Evolutionary conservation across 2,113 vertebrate species (phyloP).

Genomic region (Passer montanus): DNA sequence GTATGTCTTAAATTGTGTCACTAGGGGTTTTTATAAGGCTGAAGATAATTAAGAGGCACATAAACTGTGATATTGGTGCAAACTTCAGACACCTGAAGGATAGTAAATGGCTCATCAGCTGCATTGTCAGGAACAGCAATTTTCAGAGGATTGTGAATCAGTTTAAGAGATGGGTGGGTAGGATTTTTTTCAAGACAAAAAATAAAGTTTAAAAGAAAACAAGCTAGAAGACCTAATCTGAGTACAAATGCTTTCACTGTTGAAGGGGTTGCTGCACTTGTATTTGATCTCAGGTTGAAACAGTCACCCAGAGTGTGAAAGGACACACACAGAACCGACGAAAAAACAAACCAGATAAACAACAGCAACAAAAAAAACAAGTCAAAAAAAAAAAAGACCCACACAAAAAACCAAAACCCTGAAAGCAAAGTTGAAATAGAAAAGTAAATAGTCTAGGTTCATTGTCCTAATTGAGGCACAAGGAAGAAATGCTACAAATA

Average conservation of each 20-base stretch:
- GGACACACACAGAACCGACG: not conserved
- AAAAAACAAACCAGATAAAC: not conserved
- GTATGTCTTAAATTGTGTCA: not conserved
- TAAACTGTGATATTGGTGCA: not conserved
- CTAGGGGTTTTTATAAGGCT: not conserved
- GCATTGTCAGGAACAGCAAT: not conserved
- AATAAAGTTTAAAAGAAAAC: not conserved
- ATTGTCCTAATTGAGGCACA: not conserved
- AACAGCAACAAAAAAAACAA: not conserved
- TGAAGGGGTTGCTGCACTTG: not conserved
- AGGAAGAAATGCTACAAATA: not conserved
- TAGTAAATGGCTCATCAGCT: not conserved
- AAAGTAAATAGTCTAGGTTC: not conserved
- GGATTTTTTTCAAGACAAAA: not conserved
- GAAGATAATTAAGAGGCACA: not conserved
- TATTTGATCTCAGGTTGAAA: not conserved
- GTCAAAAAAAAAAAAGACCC: not conserved
- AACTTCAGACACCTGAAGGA: not conserved
- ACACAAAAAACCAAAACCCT: accelerated
- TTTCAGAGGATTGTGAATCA: not conserved
- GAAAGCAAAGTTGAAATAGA: not conserved
- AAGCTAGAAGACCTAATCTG: not conserved
- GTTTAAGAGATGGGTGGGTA: not conserved
- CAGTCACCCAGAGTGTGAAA: not conserved
- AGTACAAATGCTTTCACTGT: not conserved